phyloP scores from a whole-genome alignment of 2,888 invertebrate species.

The Torymus tubicola region DNA sequence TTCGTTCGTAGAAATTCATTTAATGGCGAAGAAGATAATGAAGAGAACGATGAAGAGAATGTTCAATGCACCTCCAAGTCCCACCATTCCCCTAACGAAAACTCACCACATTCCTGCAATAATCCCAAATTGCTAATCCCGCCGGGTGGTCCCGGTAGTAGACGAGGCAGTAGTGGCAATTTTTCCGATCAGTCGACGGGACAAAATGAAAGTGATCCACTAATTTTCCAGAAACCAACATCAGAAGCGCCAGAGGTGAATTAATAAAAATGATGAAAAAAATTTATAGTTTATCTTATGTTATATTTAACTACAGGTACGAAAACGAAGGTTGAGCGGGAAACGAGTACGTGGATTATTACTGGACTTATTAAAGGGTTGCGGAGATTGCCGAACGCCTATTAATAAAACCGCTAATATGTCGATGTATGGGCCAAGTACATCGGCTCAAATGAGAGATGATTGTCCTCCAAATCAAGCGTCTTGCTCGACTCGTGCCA shows the following conservation, averaged over 20 bases:
- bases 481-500: slow-evolving; percentile 50
- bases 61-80: slow-evolving; percentile 58
- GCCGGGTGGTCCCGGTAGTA: slow-evolving; percentile 31
- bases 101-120: slow-evolving; percentile 57
- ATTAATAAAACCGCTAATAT: slow-evolving; percentile 47
- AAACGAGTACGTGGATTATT: slow-evolving; percentile 70
- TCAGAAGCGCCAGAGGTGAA: slow-evolving; percentile 67
- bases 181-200: slow-evolving; percentile 53
- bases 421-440: slow-evolving; percentile 53
- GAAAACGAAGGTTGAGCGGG: slow-evolving; percentile 69
- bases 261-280: slow-evolving; percentile 6
- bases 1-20: slow-evolving; percentile 50
- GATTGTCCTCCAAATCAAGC: slow-evolving; percentile 47
- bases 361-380: slow-evolving; percentile 70
- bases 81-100: slow-evolving; percentile 58
- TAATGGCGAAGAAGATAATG: slow-evolving; percentile 52
- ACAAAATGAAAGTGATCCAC: slow-evolving; percentile 64
- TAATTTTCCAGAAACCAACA: slow-evolving; percentile 58
- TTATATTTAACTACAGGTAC: slow-evolving; percentile 59
- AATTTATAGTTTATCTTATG: background rate
- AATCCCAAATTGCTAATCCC: slow-evolving; percentile 51
- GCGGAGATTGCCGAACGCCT: slow-evolving; percentile 68
- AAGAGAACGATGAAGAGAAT: slow-evolving; percentile 50
- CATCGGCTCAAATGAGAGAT: slow-evolving; percentile 50
- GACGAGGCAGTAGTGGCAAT: slow-evolving; percentile 48